Base-by-base conservation (phyloP, 2,113 vertebrate species). In the Perccottus glenii region DNA sequence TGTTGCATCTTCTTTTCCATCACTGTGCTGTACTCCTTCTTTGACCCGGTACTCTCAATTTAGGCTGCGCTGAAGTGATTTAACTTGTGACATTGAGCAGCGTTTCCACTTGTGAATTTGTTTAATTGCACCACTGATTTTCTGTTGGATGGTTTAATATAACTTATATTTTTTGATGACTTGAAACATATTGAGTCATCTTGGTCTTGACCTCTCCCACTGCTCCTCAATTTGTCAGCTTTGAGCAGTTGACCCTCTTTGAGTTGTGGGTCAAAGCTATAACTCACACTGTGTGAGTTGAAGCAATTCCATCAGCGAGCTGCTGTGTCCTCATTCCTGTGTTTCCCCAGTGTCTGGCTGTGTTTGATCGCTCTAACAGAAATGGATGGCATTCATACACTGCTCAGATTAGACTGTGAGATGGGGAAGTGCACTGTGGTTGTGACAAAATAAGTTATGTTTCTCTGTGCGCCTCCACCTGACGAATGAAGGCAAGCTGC, bases 251-350 rank as follows among this genome's bases (percentile, higher is more conserved):
- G 85, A 88, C 87, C 82, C 83, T 53, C 36, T 87, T 82, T 84
- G 70, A 83, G 70, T 88, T 80, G 77, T 52, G 81, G 86, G 90
- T 90, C 86, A 85, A 61, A 86, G 82, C 85, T 76, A 84, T 89
- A 87, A 84, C 82, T 87, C 85, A 74, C 75, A 81, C 74, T 81
- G 45, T 64, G 82, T 64, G 74, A 78, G 68, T 75, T 73, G 83
- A 80, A 71, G 82, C 62, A 36, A 70, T 87, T 80, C 81, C 85
- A 84, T 87, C 82, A 88, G 82, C 36, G 3, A 53, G 63, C 76
- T 9, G 56, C 75, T 38, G 68, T 83, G 88, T 91, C 87, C 90
- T 88, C 85, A 83, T 90, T 88, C 85, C 72, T 42, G 60, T 66
- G 73, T 75, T 85, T 85, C 85, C 82, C 83, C 60, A 50, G 87